Base-by-base conservation (phyloP, 2,888 invertebrate species). In the Morinoia aosen region DNA sequence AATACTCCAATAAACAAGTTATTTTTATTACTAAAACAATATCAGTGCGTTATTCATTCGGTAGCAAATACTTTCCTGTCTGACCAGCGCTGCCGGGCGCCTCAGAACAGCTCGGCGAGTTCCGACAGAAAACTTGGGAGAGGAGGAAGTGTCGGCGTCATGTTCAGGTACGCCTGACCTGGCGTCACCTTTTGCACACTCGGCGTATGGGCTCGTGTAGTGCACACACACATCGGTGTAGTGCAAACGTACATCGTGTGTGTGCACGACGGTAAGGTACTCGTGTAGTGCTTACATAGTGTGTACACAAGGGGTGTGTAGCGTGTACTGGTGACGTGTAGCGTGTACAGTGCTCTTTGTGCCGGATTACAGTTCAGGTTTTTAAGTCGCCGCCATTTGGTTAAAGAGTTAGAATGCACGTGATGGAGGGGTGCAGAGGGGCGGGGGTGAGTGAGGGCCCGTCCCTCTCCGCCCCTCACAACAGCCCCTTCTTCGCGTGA, bases 111-210 rank as follows among this genome's bases (percentile, higher is more conserved):
- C 93, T 58, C 0, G 7, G 57, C 93, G 33, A 25, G 93, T 93
- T 57, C 58, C 93, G 25, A 14, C 25, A 93, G 57, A 93, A 93
- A 56, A 91, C 12, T 57, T 25, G 33, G 11, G 25, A 4, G 14
- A 14, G 57, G 58, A 93, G 57, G 93, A 93, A 93, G 93, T 93
- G 56, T 58, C 14, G 25, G 57, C 58, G 93, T 57, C 93, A 57
- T 57, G 93, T 93, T 93, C 58, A 57, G 12, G 93, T 93, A 93
- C 93, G 93, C 57, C 57, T 93, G 93, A 93, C 93, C 93, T 93
- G n/a, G 25, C 10, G 57, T 93, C 10, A 93, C 56, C 93, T 93
- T 93, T 93, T 33, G 16, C 93, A 76, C 33, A 33, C 25, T 76
- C 33, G 2, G 76, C 33, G 76, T 33, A 33, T 76, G 76, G 25